Conservation (phyloP, 2,797 vertebrate species). For the Argya squamiceps region DNA sequence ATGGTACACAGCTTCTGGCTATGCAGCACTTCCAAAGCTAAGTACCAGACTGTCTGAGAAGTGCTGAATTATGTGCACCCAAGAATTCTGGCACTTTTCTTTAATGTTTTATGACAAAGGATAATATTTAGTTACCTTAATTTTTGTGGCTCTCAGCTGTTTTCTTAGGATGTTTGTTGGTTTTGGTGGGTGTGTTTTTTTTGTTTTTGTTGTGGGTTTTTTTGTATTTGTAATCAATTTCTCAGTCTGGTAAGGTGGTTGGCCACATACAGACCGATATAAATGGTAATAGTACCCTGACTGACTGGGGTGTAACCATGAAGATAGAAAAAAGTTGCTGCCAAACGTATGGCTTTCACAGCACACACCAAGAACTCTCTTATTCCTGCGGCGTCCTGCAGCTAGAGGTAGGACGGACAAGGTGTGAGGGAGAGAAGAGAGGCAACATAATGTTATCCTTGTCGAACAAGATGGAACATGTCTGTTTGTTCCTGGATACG, state of each 20-base stretch:
- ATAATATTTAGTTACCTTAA: neutral
- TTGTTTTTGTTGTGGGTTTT: neutral
- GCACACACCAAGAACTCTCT: neutral
- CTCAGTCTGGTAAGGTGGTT: neutral
- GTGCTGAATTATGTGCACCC: neutral
- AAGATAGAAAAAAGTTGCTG: neutral
- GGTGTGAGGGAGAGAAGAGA: neutral
- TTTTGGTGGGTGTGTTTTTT: neutral
- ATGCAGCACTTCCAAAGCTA: neutral
- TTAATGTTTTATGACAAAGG: neutral
- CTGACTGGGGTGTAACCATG: neutral
- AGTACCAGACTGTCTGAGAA: neutral
- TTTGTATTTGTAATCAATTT: neutral
- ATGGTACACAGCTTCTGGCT: neutral
- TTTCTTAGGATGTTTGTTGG: neutral
- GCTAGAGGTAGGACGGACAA: conserved; percentile 24
- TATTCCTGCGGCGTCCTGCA: neutral
- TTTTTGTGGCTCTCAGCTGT: neutral
- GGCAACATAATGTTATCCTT: neutral
- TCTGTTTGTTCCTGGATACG: conserved; percentile 9
- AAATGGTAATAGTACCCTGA: neutral
- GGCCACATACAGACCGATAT: neutral
- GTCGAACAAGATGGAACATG: neutral
- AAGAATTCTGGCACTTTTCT: neutral
- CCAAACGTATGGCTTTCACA: conserved; percentile 22